A percentile compares a stretch with the other conserved stretches of the same genome.
phyloP scores from a whole-genome alignment of 2,888 invertebrate genomes.

The Polydesmus complanatus region DNA sequence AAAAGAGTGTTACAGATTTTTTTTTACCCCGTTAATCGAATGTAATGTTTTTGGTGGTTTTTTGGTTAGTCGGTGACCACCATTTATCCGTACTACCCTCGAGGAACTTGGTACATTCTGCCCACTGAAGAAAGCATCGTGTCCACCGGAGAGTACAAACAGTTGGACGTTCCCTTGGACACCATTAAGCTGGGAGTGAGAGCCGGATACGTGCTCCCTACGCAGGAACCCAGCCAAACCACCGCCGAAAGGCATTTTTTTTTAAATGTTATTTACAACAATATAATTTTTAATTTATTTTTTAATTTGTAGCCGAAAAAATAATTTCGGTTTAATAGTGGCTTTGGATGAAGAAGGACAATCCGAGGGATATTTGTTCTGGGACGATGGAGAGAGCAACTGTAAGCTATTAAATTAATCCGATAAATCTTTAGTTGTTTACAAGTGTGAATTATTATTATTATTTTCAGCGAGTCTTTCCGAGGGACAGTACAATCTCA shows the following conservation, averaged over 20 bases:
- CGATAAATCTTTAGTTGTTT: too few species aligned
- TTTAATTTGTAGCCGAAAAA: slow-evolving; percentile 9
- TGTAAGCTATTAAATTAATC: too few species aligned
- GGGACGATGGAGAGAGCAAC: slow-evolving; percentile 22
- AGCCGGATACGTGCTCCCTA: slow-evolving; percentile 56
- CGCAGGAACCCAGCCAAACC: slow-evolving; percentile 47
- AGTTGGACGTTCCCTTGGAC: slow-evolving; percentile 45
- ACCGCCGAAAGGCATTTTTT: slow-evolving; percentile 47
- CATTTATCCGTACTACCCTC: slow-evolving; percentile 47
- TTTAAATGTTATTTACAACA: slow-evolving; percentile 5
- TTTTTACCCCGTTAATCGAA: too few species aligned
- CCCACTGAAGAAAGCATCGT: background rate
- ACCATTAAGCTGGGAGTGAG: slow-evolving; percentile 48
- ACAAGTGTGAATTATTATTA: too few species aligned
- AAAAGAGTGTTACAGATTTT: too few species aligned
- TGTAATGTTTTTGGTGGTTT: background rate
- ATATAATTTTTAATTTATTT: background rate
- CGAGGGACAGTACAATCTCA: background rate
- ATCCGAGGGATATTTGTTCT: slow-evolving; percentile 21
- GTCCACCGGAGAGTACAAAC: background rate
- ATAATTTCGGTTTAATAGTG: slow-evolving; percentile 21
- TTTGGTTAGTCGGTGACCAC: slow-evolving; percentile 30
- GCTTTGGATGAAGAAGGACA: slow-evolving; percentile 19
- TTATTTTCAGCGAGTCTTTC: background rate
- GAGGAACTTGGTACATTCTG: slow-evolving; percentile 52